Base-by-base conservation (phyloP, 2,888 invertebrate species). In the Acanthosepion pharaonis region DNA sequence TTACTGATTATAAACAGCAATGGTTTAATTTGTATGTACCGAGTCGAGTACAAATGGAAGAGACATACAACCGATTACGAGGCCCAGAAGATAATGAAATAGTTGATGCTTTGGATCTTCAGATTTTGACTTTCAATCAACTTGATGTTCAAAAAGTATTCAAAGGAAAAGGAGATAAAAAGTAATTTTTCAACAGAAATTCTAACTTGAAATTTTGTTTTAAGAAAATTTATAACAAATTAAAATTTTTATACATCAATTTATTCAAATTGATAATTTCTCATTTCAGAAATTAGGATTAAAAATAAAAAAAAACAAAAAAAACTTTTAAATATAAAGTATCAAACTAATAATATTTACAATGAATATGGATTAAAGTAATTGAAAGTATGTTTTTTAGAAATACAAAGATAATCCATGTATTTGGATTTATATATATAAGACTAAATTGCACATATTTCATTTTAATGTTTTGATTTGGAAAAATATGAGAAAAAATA, bases 21-120 rank as follows among this genome's bases (percentile, higher is more conserved):
- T 97, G 97, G 97, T 97, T 97, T 95, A 96, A 97, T 95, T 95
- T 97, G 96, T 97, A 96, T 95, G 97, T 97, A 49, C 97, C 97
- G 28, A 95, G 96, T 48, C 95, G 97, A 42, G 95, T 97, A 91
- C 96, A 96, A 94, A 95, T 97, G 28, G 97, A 97, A 42, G 94
- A 94, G 28, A 28, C 92, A 49, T 51, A 4, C n/a, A 93, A 42
- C 51, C 91, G n/a, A 64, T 55, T 23, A 33, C 25, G n/a, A 42
- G 91, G 49, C n/a, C 91, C 42, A 94, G 59, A 94, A 94, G 91
- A 94, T 94, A 51, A 64, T 18, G 55, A 92, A 42, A 15, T 94
- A 92, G 91, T 95, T 94, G 92, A 95, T 8, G 94, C 94, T 59
- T 94, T 91, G 48, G 95, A 96, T 33, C 95, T 95, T 51, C 42